Conservation (phyloP, 2,113 vertebrate species). For the Pangasianodon hypophthalmus region DNA sequence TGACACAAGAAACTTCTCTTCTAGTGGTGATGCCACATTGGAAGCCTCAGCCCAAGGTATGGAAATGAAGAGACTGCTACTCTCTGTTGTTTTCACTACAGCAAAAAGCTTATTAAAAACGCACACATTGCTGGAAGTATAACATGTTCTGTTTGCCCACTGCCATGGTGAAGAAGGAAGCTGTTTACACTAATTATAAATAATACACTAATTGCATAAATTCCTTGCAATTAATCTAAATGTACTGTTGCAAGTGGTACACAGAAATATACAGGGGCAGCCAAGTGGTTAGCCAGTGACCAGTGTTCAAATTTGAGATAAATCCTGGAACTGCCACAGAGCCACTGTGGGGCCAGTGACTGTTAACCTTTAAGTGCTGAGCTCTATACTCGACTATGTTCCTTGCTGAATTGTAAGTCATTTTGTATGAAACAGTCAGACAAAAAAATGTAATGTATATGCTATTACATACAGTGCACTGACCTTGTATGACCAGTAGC, state of each 20-base stretch:
- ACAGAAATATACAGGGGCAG: background rate
- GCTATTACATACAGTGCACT: background rate
- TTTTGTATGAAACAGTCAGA: background rate
- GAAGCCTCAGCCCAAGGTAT: background rate
- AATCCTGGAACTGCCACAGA: background rate
- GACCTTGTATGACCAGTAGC: background rate
- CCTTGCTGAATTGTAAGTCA: background rate
- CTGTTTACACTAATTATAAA: slow-evolving; percentile 18
- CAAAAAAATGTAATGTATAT: background rate
- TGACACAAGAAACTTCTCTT: slow-evolving; percentile 4
- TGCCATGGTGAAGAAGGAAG: slow-evolving; percentile 1
- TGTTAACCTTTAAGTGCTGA: background rate
- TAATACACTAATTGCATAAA: slow-evolving; percentile 12
- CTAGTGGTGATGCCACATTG: background rate
- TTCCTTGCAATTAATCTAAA: background rate
- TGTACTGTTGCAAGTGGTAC: background rate
- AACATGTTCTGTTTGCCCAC: slow-evolving; percentile 23
- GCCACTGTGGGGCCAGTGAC: background rate
- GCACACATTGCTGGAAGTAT: slow-evolving; percentile 15
- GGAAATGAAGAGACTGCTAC: background rate
- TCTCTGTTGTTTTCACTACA: background rate
- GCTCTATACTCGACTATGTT: background rate
- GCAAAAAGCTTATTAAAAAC: background rate
- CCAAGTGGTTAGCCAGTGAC: background rate
- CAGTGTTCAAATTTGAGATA: background rate